These are phyloP conservation scores for Tretioscincus oriximinensis DNA, from an alignment of 2,113 vertebrate genomes.

Conservation along the genomic window DNA sequence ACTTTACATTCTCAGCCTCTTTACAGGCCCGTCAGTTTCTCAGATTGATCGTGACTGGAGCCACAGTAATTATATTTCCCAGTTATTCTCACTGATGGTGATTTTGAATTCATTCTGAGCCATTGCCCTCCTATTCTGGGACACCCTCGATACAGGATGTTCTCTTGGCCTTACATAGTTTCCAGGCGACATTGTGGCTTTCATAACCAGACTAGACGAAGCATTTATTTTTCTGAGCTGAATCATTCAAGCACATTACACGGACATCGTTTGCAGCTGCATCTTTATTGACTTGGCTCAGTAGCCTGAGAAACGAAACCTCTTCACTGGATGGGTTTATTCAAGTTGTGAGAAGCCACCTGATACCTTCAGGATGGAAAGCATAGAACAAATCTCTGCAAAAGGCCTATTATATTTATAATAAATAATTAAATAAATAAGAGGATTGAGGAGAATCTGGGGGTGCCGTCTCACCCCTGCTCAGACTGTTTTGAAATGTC, in stretches of 20 bases:
- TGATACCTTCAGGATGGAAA: not conserved
- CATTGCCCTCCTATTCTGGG: conserved; percentile 35
- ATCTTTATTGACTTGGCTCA: conserved; percentile 45
- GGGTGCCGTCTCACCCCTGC: too few species aligned
- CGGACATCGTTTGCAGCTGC: not conserved
- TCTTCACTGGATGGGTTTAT: conserved; percentile 4
- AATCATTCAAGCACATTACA: conserved; percentile 20
- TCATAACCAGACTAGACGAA: conserved; percentile 41
- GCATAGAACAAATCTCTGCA: not conserved
- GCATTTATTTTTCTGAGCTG: conserved; percentile 54
- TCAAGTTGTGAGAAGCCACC: conserved; percentile 19
- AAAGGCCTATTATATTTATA: accelerated
- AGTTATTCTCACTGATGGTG: conserved; percentile 57
- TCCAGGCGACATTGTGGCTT: conserved; percentile 68
- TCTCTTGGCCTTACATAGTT: conserved; percentile 63
- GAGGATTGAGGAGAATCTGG: too few species aligned
- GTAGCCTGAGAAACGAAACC: conserved; percentile 2
- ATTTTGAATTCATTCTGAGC: conserved; percentile 65
- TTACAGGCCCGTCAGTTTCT: conserved; percentile 57
- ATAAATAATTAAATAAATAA: too few species aligned
- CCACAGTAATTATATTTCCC: conserved; percentile 63
- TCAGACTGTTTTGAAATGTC: too few species aligned
- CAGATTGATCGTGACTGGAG: conserved; percentile 68
- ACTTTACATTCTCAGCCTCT: conserved; percentile 56
- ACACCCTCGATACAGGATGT: conserved; percentile 23